These are phyloP conservation scores for Cyphomyrmex costatus DNA, from an alignment of 1,140 invertebrate species.

Conservation along the genomic window DNA sequence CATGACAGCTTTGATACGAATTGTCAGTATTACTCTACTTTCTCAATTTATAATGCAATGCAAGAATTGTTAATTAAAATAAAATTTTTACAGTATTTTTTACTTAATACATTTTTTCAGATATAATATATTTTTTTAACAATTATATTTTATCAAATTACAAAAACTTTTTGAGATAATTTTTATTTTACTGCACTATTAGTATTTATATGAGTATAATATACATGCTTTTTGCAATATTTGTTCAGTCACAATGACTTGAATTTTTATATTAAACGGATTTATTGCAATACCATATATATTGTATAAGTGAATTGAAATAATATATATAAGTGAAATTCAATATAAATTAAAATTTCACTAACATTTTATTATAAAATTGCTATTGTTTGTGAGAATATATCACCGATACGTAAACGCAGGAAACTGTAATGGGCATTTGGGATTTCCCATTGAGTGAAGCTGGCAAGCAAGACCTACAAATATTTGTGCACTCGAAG, in stretches of 20 bases:
- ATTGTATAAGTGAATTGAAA: neutral
- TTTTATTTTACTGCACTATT: neutral
- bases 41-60: neutral
- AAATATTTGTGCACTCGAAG: conserved; percentile 64
- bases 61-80: neutral
- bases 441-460: neutral
- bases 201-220: neutral
- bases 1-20: neutral
- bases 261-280: neutral
- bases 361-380: neutral
- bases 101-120: neutral
- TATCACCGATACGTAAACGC: neutral
- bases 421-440: neutral
- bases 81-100: neutral
- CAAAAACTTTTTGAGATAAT: neutral
- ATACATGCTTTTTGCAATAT: neutral
- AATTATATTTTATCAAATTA: neutral
- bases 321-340: too few relatives aligned
- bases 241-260: neutral
- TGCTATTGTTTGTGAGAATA: neutral
- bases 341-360: neutral
- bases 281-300: too few relatives aligned
- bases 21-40: neutral
- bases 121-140: neutral
- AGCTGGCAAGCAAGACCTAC: neutral